Evolutionary conservation across 2,797 vertebrate genomes (phyloP).

Genomic region (Enteromius radiatus): DNA sequence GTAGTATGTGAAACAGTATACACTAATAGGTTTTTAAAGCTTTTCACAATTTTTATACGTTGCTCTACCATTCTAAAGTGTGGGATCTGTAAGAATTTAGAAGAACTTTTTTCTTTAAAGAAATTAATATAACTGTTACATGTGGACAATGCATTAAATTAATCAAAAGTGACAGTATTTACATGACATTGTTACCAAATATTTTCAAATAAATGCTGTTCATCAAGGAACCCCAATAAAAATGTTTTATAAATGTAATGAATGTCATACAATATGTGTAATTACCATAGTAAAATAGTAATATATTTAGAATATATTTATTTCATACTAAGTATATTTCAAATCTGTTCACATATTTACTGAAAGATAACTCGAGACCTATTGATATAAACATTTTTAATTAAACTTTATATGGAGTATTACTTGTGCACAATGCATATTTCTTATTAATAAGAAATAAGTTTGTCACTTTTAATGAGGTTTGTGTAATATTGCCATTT

Average conservation of each 20-base stretch:
- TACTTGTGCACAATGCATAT: too few relatives aligned
- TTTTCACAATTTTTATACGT: not conserved
- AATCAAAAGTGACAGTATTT: not conserved
- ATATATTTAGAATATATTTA: too few relatives aligned
- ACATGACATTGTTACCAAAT: not conserved
- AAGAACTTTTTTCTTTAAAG: too few relatives aligned
- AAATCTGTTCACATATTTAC: too few relatives aligned
- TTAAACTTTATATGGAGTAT: too few relatives aligned
- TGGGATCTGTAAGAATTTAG: not conserved
- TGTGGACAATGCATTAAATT: not conserved
- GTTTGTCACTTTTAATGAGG: too few relatives aligned
- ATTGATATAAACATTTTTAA: too few relatives aligned
- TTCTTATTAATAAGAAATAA: too few relatives aligned
- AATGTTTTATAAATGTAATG: not conserved
- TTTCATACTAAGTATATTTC: too few relatives aligned
- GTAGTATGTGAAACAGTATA: not conserved
- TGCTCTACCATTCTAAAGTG: not conserved
- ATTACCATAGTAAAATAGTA: not conserved
- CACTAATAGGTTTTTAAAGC: not conserved
- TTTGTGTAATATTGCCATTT: too few relatives aligned
- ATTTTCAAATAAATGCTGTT: not conserved
- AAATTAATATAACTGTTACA: too few relatives aligned
- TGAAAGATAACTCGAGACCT: too few relatives aligned
- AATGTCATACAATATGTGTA: not conserved
- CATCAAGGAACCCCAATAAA: not conserved